phyloP scores from a whole-genome alignment of 2,888 invertebrate species.

The Lithophane semibrunnea region DNA sequence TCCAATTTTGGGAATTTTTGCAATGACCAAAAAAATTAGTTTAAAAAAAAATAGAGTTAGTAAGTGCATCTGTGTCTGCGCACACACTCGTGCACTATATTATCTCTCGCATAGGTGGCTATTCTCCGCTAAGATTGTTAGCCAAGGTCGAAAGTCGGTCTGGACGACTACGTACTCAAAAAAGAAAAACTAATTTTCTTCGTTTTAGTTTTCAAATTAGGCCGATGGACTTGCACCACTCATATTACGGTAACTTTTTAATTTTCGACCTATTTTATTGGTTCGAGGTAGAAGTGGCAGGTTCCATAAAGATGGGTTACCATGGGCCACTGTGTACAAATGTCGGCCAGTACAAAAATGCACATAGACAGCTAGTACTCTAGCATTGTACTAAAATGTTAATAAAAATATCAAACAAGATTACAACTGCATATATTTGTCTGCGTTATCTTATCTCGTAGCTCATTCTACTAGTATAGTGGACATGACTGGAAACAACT shows the following conservation, averaged over 20 bases:
- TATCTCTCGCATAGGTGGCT: neutral
- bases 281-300: neutral
- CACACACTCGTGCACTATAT: no score
- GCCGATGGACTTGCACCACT: neutral
- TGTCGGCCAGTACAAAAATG: neutral
- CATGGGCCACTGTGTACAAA: neutral
- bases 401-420: slow-evolving; percentile 60
- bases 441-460: slow-evolving; percentile 53
- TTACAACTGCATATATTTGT: slow-evolving; percentile 63
- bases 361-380: neutral
- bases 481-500: slow-evolving; percentile 41
- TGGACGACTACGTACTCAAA: neutral
- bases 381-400: slow-evolving; percentile 38
- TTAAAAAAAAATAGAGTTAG: neutral
- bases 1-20: neutral
- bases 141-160: neutral
- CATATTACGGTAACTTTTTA: no score
- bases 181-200: neutral
- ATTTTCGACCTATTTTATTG: neutral
- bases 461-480: slow-evolving; percentile 42
- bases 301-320: neutral
- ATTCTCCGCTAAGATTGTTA: no score
- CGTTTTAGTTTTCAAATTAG: neutral
- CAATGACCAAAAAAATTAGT: no score
- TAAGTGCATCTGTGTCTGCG: neutral